A percentile compares a stretch with the other conserved stretches of the same genome.
These are phyloP conservation scores for Sphecodes monilicornis DNA, from an alignment of 2,888 invertebrate species.

Conservation along the genomic window DNA sequence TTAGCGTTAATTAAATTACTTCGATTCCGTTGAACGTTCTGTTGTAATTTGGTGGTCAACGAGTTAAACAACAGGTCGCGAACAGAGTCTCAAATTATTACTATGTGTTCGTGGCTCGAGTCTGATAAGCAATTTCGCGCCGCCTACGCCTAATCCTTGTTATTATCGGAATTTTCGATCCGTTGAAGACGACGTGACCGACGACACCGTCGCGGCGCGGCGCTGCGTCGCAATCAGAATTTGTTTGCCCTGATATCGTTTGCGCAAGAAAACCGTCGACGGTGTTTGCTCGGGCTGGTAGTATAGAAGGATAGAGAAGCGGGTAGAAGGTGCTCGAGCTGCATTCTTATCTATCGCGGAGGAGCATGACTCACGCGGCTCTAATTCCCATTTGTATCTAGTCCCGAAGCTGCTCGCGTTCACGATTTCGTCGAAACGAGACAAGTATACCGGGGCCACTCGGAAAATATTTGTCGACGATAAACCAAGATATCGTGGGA, in stretches of 20 bases:
- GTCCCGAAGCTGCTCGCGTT: slow-evolving; percentile 12
- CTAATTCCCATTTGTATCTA: slow-evolving; percentile 30
- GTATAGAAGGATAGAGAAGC: background rate
- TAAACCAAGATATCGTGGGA: background rate
- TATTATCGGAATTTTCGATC: slow-evolving; percentile 7
- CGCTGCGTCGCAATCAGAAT: background rate
- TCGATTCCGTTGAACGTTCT: too few species aligned
- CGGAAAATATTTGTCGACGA: slow-evolving; percentile 43
- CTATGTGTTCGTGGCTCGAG: background rate
- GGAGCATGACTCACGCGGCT: slow-evolving; percentile 47
- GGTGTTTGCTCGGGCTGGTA: slow-evolving; percentile 22
- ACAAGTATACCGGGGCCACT: background rate
- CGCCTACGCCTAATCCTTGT: slow-evolving; percentile 1
- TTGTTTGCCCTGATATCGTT: slow-evolving; percentile 31
- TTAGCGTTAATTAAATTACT: too few species aligned
- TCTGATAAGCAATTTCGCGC: background rate
- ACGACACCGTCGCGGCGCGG: background rate
- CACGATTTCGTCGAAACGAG: slow-evolving; percentile 28
- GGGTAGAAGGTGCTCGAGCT: slow-evolving; percentile 14
- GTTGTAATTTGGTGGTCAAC: too few species aligned
- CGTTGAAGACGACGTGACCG: background rate
- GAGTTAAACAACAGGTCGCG: slow-evolving; percentile 1
- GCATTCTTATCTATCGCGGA: slow-evolving; percentile 44
- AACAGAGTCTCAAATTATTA: too few species aligned
- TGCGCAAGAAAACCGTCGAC: slow-evolving; percentile 17